Evolutionary conservation across 2,888 invertebrate genomes (phyloP), one percentile per base, ranked within the genome.

Genomic region (Dasysyrphus tricinctus): DNA sequence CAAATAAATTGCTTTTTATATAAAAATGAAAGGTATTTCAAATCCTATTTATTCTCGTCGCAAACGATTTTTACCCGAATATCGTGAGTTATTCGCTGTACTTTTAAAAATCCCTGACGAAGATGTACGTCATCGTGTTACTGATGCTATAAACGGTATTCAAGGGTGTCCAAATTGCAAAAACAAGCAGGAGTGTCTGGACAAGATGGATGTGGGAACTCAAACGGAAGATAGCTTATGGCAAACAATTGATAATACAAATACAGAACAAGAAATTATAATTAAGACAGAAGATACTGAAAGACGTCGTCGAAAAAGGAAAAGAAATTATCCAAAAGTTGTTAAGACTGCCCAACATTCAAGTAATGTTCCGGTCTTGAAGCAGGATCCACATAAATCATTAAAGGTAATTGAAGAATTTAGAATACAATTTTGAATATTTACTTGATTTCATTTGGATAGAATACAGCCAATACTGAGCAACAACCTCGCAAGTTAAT

Each of bases 31-130:
- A 19, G 12, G 29, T 3, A 39, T 37, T 29, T 19, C 44, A 9
- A 72, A 80, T 37, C 8, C 67, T 2, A 56, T 72, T 7, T 82
- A 79, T n/a, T 67, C 44, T 6, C 69, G 74, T 8, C 78, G 86
- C 1, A 86, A 86, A 34, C 51, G 59, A 37, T 82, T 54, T 34
- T 81, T 89, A 89, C 76, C 96, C 94, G 93, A 97, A 97, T 92
- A 97, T 97, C 96, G 90, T 39, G 91, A 91, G 3, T 88, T 92
- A 9, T 92, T 92, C 56, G 89, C 89, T 57, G 89, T 90, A 5
- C 87, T 92, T 5, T 89, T 91, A 57, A 89, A 89, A 19, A 88
- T 92, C 24, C 90, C 91, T 0, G 92, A 92, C 74, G 90, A 90
- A 67, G 89, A 90, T 11, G 82, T 92, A 11, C 91, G 90, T 16